Evolutionary conservation across 2,888 invertebrate genomes (phyloP).

Genomic region (Cynaeus angustus): DNA sequence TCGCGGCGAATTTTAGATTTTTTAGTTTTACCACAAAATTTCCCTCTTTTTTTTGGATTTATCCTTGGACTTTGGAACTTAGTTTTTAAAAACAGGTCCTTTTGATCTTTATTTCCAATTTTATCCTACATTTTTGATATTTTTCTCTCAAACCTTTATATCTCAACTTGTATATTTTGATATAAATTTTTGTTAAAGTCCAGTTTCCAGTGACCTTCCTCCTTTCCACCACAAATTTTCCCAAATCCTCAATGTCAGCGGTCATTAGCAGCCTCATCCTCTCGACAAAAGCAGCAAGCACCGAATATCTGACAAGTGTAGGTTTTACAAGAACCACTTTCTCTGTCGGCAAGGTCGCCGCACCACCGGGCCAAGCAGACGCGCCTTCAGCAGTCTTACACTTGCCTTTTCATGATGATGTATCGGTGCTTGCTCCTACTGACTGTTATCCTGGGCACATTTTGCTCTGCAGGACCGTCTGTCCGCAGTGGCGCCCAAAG

Average conservation of each 20-base stretch:
- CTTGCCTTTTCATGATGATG: slow-evolving; percentile 48
- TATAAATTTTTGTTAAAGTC: too few species aligned
- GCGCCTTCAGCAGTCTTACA: slow-evolving; percentile 50
- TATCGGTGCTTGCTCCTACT: slow-evolving; percentile 51
- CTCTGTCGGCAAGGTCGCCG: slow-evolving; percentile 52
- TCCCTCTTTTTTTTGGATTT: too few species aligned
- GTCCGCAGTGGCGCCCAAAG: slow-evolving; percentile 51
- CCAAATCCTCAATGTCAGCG: not conserved
- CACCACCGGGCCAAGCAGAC: slow-evolving; percentile 54
- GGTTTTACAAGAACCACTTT: slow-evolving; percentile 47
- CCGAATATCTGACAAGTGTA: slow-evolving; percentile 23
- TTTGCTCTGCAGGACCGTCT: slow-evolving; percentile 59
- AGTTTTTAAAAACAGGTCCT: too few species aligned
- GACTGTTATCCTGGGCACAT: slow-evolving; percentile 54
- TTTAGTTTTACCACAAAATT: too few species aligned
- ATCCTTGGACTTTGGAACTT: too few species aligned
- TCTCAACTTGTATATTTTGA: too few species aligned
- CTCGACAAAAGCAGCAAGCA: slow-evolving; percentile 3
- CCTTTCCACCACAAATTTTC: not conserved
- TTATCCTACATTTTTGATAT: too few species aligned
- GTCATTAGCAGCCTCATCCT: slow-evolving; percentile 12
- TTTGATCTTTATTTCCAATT: too few species aligned
- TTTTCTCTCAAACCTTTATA: too few species aligned
- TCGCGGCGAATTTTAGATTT: too few species aligned
- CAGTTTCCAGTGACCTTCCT: not conserved